These are phyloP conservation scores for Gandaritis pyraliata DNA, from an alignment of 2,888 invertebrate genomes.

Conservation along the genomic window DNA sequence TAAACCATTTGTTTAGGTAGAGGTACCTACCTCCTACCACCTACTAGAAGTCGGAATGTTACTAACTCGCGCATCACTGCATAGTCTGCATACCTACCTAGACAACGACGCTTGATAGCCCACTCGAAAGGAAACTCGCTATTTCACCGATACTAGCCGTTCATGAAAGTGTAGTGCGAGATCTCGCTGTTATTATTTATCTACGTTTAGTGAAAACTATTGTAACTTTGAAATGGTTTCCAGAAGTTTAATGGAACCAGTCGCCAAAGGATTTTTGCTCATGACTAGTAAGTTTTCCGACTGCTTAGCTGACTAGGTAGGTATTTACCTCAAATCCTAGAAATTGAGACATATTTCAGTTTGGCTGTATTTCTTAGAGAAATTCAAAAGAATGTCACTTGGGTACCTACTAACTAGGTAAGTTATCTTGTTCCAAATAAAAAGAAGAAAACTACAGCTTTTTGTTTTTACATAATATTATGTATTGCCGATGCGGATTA, in stretches of 20 bases:
- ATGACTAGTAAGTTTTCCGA: constrained; percentile 43
- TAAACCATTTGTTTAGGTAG: too few species aligned
- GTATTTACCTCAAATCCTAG: too few species aligned
- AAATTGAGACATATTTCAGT: too few species aligned
- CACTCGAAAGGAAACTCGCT: constrained; percentile 8
- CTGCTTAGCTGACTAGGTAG: too few species aligned
- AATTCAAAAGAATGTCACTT: too few species aligned
- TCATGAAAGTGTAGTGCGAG: constrained; percentile 12
- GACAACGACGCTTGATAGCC: neutral
- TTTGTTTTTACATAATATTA: too few species aligned
- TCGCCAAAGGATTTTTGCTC: constrained; percentile 40
- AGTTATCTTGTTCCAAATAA: too few species aligned
- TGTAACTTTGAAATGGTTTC: constrained; percentile 27
- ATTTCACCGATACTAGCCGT: neutral
- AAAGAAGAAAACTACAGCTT: too few species aligned
- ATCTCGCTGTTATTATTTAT: neutral
- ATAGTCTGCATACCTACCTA: neutral
- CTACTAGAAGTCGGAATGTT: constrained; percentile 2
- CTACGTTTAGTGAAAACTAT: constrained; percentile 1
- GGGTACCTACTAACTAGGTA: too few species aligned
- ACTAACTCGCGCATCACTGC: constrained; percentile 19
- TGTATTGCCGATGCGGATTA: too few species aligned
- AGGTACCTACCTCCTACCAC: too few species aligned
- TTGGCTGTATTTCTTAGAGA: too few species aligned
- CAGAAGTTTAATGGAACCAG: constrained; percentile 29